Evolutionary conservation across 2,797 vertebrate genomes (phyloP), one percentile per base, ranked within the genome.

Genomic region (Aselliscus stoliczkanus): DNA sequence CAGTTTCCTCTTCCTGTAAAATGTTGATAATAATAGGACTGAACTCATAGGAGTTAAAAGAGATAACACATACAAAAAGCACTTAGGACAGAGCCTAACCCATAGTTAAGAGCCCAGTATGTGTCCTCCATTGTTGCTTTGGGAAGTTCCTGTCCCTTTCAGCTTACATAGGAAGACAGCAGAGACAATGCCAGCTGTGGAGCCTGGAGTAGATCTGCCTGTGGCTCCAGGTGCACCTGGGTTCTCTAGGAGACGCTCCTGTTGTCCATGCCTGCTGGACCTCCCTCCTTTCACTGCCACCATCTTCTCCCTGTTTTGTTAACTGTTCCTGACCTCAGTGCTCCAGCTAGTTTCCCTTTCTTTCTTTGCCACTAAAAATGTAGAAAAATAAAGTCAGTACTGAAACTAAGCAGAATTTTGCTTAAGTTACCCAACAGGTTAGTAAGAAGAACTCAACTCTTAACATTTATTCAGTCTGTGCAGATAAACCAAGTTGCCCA

Each of bases 1-100:
- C 82, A 42, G 34, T 91, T 94, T 95, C 77, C 64, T 96, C 37
- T 86, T 90, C n/a, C 73, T 95, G 2, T 92, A 76, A 96, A 79
- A 70, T 52, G 34, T 42, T 90, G 39, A 31, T 90, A 37, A 39
- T 81, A 82, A 65, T 31, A 39, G 58, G 3, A 67, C 42, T 69
- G 62, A 67, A 64, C 13, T 92, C 39, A 29, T 13, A 52, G 54
- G 65, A 37, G 20, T 82, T 85, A 50, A 37, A 85, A 60, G 37
- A 83, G 27, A 18, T 23, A 31, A 17, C 76, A 13, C 37, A 27
- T 52, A n/a, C 27, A 54, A 27, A 90, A 76, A 79, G 37, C 73
- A 23, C 37, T 27, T 81, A 84, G 20, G n/a, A 14, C 18, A 93
- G 80, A 70, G 80, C 23, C 27, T 75, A 18, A 4, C 69, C 75